phyloP scores from a whole-genome alignment of 2,888 invertebrate species.

The Chymomyza fuscimana region DNA sequence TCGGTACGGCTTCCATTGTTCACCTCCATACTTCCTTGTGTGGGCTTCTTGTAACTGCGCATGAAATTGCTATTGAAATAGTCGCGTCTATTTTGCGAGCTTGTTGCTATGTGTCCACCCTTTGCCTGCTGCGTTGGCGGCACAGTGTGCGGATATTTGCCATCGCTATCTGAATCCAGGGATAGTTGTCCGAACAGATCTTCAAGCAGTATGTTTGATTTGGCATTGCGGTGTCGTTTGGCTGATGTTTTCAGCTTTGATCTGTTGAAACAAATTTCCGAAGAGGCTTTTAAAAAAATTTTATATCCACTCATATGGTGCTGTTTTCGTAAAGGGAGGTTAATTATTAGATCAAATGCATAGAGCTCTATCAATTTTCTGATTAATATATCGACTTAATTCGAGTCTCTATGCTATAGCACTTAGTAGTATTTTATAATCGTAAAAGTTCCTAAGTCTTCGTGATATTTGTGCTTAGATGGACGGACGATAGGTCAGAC shows the following conservation, averaged over 20 bases:
- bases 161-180: constrained; percentile 77
- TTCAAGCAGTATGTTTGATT: constrained; percentile 77
- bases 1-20: constrained; percentile 77
- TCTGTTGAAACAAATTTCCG: constrained; percentile 48
- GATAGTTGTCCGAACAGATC: constrained; percentile 79
- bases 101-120: constrained; percentile 59
- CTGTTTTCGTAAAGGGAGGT: too few relatives aligned
- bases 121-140: constrained; percentile 68
- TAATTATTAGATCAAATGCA: too few relatives aligned
- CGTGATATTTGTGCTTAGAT: too few relatives aligned
- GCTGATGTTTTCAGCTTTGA: constrained; percentile 78
- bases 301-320: too few relatives aligned
- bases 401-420: too few relatives aligned
- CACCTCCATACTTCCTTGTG: constrained; percentile 65
- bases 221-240: constrained; percentile 74
- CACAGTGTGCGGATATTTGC: constrained; percentile 77
- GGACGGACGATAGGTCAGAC: too few relatives aligned
- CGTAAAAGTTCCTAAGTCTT: too few relatives aligned
- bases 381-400: too few relatives aligned
- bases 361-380: too few relatives aligned
- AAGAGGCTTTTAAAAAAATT: constrained; percentile 15
- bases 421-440: too few relatives aligned
- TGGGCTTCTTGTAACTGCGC: constrained; percentile 37
- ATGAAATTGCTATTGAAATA: constrained; percentile 64
- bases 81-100: constrained; percentile 63